These are phyloP conservation scores for Crax fasciolata DNA, from an alignment of 2,797 vertebrate species.

Conservation along the genomic window DNA sequence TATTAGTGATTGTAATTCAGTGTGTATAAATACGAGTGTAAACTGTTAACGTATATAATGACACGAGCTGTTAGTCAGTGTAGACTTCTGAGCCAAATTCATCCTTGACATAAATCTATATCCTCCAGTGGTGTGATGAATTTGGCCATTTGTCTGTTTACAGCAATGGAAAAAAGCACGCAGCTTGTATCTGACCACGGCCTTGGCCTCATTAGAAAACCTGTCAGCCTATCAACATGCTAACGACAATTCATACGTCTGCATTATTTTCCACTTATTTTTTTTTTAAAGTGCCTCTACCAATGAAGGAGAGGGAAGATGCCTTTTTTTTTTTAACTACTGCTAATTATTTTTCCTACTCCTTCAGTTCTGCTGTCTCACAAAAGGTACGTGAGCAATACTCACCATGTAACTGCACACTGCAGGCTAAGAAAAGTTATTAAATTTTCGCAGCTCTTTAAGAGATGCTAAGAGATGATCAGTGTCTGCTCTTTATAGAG, in stretches of 20 bases:
- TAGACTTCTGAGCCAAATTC: constrained; percentile 25
- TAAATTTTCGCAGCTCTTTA: neutral
- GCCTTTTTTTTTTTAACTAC: neutral
- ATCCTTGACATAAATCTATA: neutral
- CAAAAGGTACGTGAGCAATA: neutral
- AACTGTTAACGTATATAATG: constrained; percentile 20
- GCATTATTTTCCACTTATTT: neutral
- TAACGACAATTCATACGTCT: neutral
- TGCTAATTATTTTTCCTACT: neutral
- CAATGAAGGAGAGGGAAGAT: neutral
- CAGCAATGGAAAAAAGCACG: constrained; percentile 36
- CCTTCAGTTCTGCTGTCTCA: neutral
- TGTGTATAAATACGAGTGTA: constrained; percentile 43
- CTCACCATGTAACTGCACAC: neutral
- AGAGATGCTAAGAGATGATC: neutral
- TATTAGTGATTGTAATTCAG: constrained; percentile 51
- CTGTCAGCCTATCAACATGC: neutral
- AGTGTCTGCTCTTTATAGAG: neutral
- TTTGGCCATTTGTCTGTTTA: neutral
- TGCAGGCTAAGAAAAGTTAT: neutral
- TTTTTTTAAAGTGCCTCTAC: neutral
- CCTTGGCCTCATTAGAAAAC: neutral
- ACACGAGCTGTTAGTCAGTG: constrained; percentile 22
- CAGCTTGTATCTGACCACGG: neutral
- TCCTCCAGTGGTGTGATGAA: neutral